Conservation (phyloP, 2,113 vertebrate genomes). For the Apteryx owenii region DNA sequence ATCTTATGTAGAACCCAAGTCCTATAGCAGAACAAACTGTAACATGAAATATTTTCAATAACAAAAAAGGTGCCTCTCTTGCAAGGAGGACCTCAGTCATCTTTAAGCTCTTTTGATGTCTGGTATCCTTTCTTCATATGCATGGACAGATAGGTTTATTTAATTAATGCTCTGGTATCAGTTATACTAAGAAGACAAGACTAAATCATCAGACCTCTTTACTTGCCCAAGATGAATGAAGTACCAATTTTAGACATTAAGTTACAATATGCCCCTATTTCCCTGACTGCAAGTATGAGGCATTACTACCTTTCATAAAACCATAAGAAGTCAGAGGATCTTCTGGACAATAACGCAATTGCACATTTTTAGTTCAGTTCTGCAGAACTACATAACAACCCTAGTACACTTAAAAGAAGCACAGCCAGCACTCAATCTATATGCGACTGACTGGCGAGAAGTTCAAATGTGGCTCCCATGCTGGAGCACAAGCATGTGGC, state of each 20-base stretch:
- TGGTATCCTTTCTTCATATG: not conserved
- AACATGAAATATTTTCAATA: not conserved
- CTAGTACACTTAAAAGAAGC: accelerated
- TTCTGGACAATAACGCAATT: not conserved
- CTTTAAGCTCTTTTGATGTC: not conserved
- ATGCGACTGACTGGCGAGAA: accelerated
- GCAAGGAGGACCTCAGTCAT: not conserved
- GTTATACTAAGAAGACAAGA: not conserved
- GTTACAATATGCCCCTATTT: not conserved
- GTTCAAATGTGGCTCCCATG: accelerated
- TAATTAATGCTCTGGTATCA: not conserved
- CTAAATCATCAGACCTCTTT: not conserved
- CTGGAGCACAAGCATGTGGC: accelerated
- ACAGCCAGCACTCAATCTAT: accelerated
- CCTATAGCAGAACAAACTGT: not conserved
- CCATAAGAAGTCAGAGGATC: not conserved
- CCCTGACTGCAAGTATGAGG: not conserved
- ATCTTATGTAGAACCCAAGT: not conserved
- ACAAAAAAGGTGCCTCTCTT: not conserved
- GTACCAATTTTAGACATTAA: not conserved
- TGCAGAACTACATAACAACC: accelerated
- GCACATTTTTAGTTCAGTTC: not conserved
- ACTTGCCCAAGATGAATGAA: not conserved
- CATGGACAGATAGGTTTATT: not conserved
- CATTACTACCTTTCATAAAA: not conserved